Conservation (phyloP, 1,140 invertebrate species). For the Drosophila repleta region DNA sequence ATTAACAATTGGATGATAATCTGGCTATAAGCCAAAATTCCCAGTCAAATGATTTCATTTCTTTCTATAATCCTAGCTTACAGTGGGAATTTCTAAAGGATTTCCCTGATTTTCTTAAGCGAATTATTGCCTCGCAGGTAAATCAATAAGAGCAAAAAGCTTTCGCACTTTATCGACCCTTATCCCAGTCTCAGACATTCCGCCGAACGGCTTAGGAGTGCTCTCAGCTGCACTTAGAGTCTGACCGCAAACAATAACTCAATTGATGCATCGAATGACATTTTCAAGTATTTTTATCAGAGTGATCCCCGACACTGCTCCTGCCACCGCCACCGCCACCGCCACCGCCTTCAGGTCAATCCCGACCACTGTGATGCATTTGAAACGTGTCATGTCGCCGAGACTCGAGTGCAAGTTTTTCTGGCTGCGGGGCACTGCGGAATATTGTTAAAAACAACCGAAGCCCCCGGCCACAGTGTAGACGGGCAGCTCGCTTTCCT, state of each 20-base stretch:
- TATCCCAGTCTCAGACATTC: background rate
- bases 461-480: slow-evolving; percentile 19
- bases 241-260: slow-evolving; percentile 32
- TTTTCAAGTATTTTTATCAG: slow-evolving; percentile 29
- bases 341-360: background rate
- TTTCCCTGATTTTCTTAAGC: background rate
- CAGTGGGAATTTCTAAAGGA: background rate
- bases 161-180: background rate
- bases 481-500: slow-evolving; percentile 6
- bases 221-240: slow-evolving; percentile 20
- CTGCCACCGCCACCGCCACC: background rate
- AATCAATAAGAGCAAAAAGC: background rate
- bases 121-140: background rate
- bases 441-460: slow-evolving; percentile 41
- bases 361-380: slow-evolving; percentile 11
- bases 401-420: slow-evolving; percentile 37
- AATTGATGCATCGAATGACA: slow-evolving; percentile 27
- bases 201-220: background rate
- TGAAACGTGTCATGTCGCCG: slow-evolving; percentile 35
- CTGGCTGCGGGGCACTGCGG: slow-evolving; percentile 6
- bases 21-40: background rate
- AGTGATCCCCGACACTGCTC: slow-evolving; percentile 8
- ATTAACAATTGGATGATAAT: background rate
- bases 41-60: background rate
- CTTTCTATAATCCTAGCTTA: background rate